These are phyloP conservation scores for Euzetes globulus DNA, from an alignment of 2,888 invertebrate species.

Conservation along the genomic window DNA sequence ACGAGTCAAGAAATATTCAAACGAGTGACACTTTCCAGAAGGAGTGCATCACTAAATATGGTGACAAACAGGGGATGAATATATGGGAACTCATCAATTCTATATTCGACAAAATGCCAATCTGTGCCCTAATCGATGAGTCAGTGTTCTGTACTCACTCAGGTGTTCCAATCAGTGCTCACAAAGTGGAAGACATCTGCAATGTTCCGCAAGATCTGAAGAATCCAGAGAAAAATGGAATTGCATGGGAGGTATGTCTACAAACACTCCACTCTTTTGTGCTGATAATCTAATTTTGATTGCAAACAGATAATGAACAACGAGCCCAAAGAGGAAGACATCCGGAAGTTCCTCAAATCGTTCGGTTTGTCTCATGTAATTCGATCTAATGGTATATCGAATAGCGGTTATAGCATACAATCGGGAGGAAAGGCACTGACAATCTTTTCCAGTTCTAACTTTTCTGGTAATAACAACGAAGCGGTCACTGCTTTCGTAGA, in stretches of 20 bases:
- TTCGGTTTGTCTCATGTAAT: conserved; percentile 64
- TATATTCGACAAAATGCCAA: conserved; percentile 63
- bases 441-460: conserved; percentile 66
- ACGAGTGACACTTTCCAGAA: conserved; percentile 66
- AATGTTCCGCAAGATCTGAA: conserved; percentile 59
- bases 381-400: conserved; percentile 65
- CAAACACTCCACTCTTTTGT: neutral
- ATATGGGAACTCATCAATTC: conserved; percentile 64
- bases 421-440: conserved; percentile 62
- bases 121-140: conserved; percentile 65
- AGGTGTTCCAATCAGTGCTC: conserved; percentile 59
- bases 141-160: conserved; percentile 71
- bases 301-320: neutral
- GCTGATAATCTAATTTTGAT: neutral
- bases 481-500: conserved; percentile 63
- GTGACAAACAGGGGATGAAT: conserved; percentile 55
- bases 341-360: conserved; percentile 58
- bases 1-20: conserved; percentile 57
- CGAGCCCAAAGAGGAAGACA: conserved; percentile 57
- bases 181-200: conserved; percentile 51
- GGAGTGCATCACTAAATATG: conserved; percentile 63
- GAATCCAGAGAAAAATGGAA: conserved; percentile 59
- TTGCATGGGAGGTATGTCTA: conserved; percentile 64
- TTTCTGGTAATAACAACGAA: conserved; percentile 64
- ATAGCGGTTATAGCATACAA: conserved; percentile 59